Evolutionary conservation across 2,888 invertebrate genomes (phyloP), one percentile per base, ranked within the genome.

Genomic region (Trissoscelio sp.): DNA sequence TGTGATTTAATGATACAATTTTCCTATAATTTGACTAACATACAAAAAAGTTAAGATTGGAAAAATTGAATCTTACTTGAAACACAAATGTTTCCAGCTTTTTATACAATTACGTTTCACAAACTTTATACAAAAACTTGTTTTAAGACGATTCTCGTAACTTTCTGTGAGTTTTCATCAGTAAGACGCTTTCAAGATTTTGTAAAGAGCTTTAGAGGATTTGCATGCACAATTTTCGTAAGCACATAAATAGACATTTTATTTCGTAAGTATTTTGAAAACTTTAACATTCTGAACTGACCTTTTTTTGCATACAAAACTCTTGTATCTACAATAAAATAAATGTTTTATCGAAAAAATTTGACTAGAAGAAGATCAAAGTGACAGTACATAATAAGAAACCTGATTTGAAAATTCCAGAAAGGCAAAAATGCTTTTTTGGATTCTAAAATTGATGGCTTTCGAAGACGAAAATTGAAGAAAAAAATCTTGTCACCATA

Each of bases 71-170:
- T 37, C 11, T 37, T 4, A 11, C 3, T 37, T n/a, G 7, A 37
- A 37, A 37, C n/a, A n/a, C n/a, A n/a, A n/a, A n/a, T 37, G 2
- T 37, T 1, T 51, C 9, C 7, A 24, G 3, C 12, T 31, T 16
- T 12, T 53, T 28, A 16, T 28, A 53, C 16, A 31, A 28, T 53
- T 31, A 31, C 22, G 31, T 9, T 7, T 53, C 20, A 5, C 11
- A 20, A 37, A 57, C 37, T 37, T 37, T 18, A 14, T n/a, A n/a
- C 4, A 39, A 44, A 60, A 60, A 44, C 44, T 44, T 57, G 16
- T n/a, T 60, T 60, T 60, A 60, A 60, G 60, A 31, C 60, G 60
- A 60, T 44, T 60, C 31, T 22, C n/a, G n/a, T 60, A 60, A 44
- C 28, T 24, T 60, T 28, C 7, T 11, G 11, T 9, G 44, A 60